A percentile compares a stretch with the other conserved stretches of the same genome.
Evolutionary conservation across 2,888 invertebrate genomes (phyloP).

Genomic region (Mechanitis mazaeus): DNA sequence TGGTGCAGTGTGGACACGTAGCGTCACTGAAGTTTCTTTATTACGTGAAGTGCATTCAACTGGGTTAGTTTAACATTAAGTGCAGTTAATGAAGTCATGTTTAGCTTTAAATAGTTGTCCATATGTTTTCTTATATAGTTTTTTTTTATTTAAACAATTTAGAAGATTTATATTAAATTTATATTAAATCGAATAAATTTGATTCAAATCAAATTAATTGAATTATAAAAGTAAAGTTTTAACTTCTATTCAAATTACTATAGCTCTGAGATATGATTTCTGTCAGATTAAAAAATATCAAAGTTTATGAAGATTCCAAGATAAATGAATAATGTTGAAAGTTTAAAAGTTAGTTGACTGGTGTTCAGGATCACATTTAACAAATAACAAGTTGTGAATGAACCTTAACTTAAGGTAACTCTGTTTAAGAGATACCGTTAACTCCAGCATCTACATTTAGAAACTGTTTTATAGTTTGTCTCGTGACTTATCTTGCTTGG

Average conservation of each 20-base stretch:
- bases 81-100: background rate
- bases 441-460: background rate
- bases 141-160: too few relatives aligned
- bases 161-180: too few relatives aligned
- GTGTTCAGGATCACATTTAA: background rate
- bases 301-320: background rate
- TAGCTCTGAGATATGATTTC: too few relatives aligned
- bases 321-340: background rate
- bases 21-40: background rate
- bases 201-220: too few relatives aligned
- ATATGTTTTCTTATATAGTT: too few relatives aligned
- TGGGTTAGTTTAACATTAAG: background rate
- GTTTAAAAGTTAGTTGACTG: slow-evolving; percentile 3
- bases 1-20: background rate
- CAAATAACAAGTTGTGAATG: background rate
- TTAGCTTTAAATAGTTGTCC: too few relatives aligned
- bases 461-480: slow-evolving; percentile 2
- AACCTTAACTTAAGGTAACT: background rate
- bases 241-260: too few relatives aligned
- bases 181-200: too few relatives aligned
- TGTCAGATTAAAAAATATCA: background rate
- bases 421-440: background rate
- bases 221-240: too few relatives aligned
- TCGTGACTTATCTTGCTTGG: background rate
- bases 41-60: background rate